Conservation (phyloP, 1,140 invertebrate species). For the Anastrepha obliqua region DNA sequence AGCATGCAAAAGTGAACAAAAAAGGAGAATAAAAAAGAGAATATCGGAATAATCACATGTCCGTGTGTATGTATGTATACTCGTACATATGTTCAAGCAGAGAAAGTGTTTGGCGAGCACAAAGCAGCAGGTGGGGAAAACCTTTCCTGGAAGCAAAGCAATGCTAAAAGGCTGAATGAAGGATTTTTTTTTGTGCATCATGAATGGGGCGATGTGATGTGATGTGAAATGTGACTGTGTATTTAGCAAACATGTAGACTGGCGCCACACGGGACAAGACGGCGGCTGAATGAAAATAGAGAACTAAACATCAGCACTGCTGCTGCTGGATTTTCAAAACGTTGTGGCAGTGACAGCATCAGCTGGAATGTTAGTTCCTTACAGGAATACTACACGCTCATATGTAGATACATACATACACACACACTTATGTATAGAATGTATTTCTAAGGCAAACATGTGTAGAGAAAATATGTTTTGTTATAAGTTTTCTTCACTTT, state of each 20-base stretch:
- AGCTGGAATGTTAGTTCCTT: neutral
- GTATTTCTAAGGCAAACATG: no score
- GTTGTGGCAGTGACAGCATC: neutral
- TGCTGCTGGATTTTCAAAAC: neutral
- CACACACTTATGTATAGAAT: no score
- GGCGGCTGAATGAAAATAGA: neutral
- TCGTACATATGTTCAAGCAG: neutral
- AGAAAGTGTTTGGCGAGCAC: neutral
- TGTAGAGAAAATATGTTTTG: neutral
- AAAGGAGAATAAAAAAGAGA: neutral
- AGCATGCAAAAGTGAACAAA: neutral
- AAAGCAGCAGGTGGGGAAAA: conserved; percentile 24
- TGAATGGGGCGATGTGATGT: neutral
- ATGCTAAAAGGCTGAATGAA: neutral
- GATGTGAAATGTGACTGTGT: neutral
- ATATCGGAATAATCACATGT: neutral
- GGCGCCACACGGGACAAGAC: conserved; percentile 18
- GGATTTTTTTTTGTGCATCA: neutral
- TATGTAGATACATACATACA: neutral
- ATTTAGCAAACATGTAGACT: neutral
- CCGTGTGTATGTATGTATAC: neutral
- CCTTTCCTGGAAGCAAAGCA: conserved; percentile 1
- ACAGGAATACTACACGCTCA: neutral
- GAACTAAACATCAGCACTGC: neutral
- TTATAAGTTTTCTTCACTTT: neutral